Base-by-base conservation (phyloP, 1,140 invertebrate genomes). In the Aphaenogaster rudis region DNA sequence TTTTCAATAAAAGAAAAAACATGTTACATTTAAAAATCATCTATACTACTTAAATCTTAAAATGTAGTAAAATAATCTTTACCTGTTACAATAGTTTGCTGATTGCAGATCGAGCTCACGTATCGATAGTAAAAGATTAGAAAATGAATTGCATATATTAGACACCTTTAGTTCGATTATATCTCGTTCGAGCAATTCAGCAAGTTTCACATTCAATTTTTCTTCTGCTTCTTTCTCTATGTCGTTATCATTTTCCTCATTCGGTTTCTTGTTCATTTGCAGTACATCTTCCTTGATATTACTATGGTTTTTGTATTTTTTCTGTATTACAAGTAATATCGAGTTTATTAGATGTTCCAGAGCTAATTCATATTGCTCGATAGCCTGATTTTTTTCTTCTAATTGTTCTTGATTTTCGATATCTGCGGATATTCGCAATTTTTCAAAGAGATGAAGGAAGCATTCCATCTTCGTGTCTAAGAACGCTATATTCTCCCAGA, bases 251-350 rank as follows among this genome's bases (percentile, higher is more conserved):
- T 94, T 45, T 50, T 71, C 57, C n/a, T 66, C 63, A 4, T 11
- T 86, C 8, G 39, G 21, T 5, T 66, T 36, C 21, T 78, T 50
- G 2, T 45, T 87, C n/a, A 48, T 1, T 11, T 13, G 7, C 21
- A n/a, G n/a, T 36, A 69, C 72, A 45, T 88, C 50, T n/a, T 90
- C 45, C 0, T 50, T 67, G 78, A 94, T 88, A 94, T 96, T 96
- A 36, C 36, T n/a, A 28, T 13, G 11, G 86, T 96, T 96, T 93
- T 98, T 98, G 89, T 97, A 97, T 57, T 97, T 94, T 66, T 97
- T 96, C 92, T 98, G 97, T 80, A 98, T 96, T 0, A 96, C 94
- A 8, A 97, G 86, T 1, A 98, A 94, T 90, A 97, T 96, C 54
- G 94, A 96, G 71, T 96, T 96, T 1, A 97, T 92, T 67, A 97